Evolutionary conservation across 2,888 invertebrate genomes (phyloP), one percentile per base, ranked within the genome.

Genomic region (Rhagium mordax): DNA sequence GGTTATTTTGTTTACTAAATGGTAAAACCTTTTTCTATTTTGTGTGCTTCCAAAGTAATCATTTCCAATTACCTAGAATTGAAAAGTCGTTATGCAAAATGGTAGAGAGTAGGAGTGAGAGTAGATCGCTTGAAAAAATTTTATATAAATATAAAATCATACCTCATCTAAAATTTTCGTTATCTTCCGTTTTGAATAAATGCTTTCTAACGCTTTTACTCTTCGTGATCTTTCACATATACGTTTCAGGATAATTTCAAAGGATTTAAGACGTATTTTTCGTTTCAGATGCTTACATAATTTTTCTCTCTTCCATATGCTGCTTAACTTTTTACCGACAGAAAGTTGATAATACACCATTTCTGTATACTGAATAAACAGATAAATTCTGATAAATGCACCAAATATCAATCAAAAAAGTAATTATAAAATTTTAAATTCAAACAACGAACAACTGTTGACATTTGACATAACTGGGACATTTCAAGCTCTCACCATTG

Each of bases 1-100:
- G 18, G 78, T 57, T 53, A 81, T 74, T 51, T 68, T 74, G 18
- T 76, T 70, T 0, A 78, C 73, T 10, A 79, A 15, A 47, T 67
- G 16, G 16, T 70, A 71, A 27, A 71, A 71, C 10, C 57, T 10
- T 47, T 66, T 71, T 41, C 71, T 49, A 66, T 71, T 71, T 41
- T 66, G 66, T 20, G 66, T 49, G 0, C 33, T 65, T 60, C 71
- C 71, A 66, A 71, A 71, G 41, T 71, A 71, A 5, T 65, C 60
- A 16, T 59, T 27, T 16, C 60, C 51, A 20, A 71, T 59, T 29
- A 66, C 66, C 71, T 71, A 61, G 60, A 71, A 71, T 48, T 55
- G 78, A 81, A 70, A 77, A 78, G n/a, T n/a, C n/a, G n/a, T n/a
- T n/a, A n/a, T n/a, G n/a, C n/a, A n/a, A n/a, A n/a, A n/a, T n/a